Base-by-base conservation (phyloP, 2,113 vertebrate genomes). In the Pungitius pungitius region DNA sequence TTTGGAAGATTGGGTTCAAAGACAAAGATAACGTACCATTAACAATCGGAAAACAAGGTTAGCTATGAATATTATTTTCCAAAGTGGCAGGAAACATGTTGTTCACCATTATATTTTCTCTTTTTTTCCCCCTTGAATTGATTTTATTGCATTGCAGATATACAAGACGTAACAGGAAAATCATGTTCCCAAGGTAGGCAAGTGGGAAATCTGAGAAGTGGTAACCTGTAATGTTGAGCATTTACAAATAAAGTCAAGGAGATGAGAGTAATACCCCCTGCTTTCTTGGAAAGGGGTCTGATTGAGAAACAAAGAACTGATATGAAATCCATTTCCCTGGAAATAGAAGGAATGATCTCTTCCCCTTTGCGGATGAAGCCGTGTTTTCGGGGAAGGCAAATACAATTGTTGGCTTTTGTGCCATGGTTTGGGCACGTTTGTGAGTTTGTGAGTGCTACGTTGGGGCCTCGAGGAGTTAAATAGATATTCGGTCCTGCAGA, bases 281-380 rank as follows among this genome's bases (percentile, higher is more conserved):
- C 77, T 84, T 91, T 89, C 87, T 87, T 86, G 84, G 88, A 92
- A 92, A 87, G 80, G 51, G 60, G 83, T 84, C 80, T 90, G 85
- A 90, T 88, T 91, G 84, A 90, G 81, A 90, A 90, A 91, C 85
- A 89, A 69, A 86, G 73, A 81, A 68, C 81, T 89, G 89, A 91
- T 90, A 90, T 88, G 73, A 91, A 89, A 91, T 86, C 88, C 67
- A 89, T 90, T 91, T 89, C 81, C 87, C 84, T 84, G 73, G 86
- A 87, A 89, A 88, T 87, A 72, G 85, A 74, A 65, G 84, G 66
- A 90, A 88, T 85, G 87, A 88, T 90, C 81, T 85, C 77, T 71
- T 26, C 51, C 18, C 47, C 64, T 85, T 86, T 87, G 68, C 20
- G 37, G 66, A 64, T 26, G 61, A 78, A 78, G 78, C 74, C 68